A percentile compares a stretch with the other conserved stretches of the same genome.
phyloP scores from a whole-genome alignment of 1,140 invertebrate genomes.

The Trachymyrmex cornetzi region DNA sequence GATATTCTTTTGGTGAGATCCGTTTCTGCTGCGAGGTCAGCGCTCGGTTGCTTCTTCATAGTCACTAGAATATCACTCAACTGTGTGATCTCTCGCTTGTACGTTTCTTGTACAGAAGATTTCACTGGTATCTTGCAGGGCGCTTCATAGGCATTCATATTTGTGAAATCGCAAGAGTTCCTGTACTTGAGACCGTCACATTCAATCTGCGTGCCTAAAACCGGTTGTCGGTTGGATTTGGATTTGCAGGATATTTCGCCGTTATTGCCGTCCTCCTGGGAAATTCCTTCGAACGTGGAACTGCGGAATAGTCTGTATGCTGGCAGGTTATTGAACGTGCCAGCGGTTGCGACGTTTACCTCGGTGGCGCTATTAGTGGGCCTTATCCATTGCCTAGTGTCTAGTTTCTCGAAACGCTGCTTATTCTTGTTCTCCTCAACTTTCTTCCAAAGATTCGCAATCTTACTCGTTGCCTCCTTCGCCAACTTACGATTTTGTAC shows the following conservation, averaged over 20 bases:
- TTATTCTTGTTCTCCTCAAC: slow-evolving; percentile 92
- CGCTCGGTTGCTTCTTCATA: slow-evolving; percentile 73
- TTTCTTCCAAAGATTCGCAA: slow-evolving; percentile 95
- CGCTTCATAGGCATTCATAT: slow-evolving; percentile 75
- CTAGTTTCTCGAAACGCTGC: slow-evolving; percentile 87
- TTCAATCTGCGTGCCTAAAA: slow-evolving; percentile 40
- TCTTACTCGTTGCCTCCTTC: slow-evolving; percentile 94
- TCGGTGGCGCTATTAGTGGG: slow-evolving; percentile 77
- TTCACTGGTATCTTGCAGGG: slow-evolving; percentile 80
- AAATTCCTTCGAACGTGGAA: slow-evolving; percentile 91
- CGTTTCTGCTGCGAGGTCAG: slow-evolving; percentile 17
- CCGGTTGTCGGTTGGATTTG: slow-evolving; percentile 59
- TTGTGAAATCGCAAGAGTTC: slow-evolving; percentile 82
- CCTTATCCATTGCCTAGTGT: slow-evolving; percentile 90
- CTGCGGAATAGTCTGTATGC: slow-evolving; percentile 88
- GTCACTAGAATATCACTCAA: slow-evolving; percentile 69
- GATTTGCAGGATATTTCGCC: slow-evolving; percentile 46
- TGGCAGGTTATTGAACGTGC: slow-evolving; percentile 72
- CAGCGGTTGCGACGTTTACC: slow-evolving; percentile 62
- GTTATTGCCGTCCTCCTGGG: slow-evolving; percentile 78
- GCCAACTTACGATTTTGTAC: slow-evolving; percentile 86
- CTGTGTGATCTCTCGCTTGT: slow-evolving; percentile 64
- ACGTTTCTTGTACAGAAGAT: slow-evolving; percentile 61
- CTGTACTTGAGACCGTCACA: slow-evolving; percentile 73
- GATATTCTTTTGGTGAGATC: slow-evolving; percentile 84